Percentiles rank a stretch among this genome's conserved stretches.
phyloP scores from a whole-genome alignment of 2,113 vertebrate species.

The Gnathonemus longibarbis region DNA sequence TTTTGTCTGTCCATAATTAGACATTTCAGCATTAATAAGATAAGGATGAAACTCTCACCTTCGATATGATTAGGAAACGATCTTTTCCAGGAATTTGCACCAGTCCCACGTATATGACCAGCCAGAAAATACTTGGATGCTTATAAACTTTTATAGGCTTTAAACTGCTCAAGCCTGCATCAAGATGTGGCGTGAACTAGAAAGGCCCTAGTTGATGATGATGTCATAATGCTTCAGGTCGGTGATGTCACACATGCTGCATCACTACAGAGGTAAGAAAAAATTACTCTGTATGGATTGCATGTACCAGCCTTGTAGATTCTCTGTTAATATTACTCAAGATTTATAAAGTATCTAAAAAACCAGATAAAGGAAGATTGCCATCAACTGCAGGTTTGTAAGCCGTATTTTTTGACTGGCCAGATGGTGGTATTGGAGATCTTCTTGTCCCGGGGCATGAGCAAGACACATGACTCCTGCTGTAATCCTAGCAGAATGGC shows the following conservation, averaged over 20 bases:
- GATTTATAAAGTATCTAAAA: not conserved
- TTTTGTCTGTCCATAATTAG: not conserved
- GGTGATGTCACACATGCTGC: not conserved
- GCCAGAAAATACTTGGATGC: not conserved
- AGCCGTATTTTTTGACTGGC: not conserved
- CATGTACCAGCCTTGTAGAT: not conserved
- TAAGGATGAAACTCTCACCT: not conserved
- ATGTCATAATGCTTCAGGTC: not conserved
- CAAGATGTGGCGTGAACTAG: not conserved
- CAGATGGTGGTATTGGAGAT: not conserved
- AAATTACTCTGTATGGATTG: not conserved
- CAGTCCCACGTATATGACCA: too few species aligned
- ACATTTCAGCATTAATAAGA: not conserved
- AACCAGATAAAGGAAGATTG: not conserved
- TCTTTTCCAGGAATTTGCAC: too few species aligned
- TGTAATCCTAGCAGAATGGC: not conserved
- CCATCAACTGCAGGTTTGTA: not conserved
- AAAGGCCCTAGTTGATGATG: not conserved
- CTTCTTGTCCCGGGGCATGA: not conserved
- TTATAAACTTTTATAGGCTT: not conserved
- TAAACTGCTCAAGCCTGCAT: not conserved
- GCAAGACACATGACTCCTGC: not conserved
- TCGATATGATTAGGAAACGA: not conserved
- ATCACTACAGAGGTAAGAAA: not conserved
- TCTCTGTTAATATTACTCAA: not conserved